Evolutionary conservation across 1,140 invertebrate genomes (phyloP), one percentile per base, ranked within the genome.

Genomic region (Chelonus insularis): DNA sequence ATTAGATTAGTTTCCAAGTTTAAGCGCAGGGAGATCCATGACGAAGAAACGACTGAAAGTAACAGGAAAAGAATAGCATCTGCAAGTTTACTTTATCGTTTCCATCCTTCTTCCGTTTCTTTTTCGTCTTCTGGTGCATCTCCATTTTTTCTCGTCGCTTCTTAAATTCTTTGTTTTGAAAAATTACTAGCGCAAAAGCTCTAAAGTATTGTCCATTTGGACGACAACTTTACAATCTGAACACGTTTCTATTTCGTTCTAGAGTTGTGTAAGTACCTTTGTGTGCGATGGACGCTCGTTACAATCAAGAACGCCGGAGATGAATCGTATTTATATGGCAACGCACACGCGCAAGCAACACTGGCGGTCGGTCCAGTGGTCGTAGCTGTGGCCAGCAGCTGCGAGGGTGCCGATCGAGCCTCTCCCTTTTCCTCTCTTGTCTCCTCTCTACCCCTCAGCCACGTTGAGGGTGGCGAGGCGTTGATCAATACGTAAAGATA

Each of bases 401-500:
- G 76, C 72, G 74, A 75, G 75, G 74, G 72, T 75, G 72, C 70
- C 68, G 71, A 79, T 73, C 71, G 70, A 72, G 16, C 36, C 45
- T 57, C 60, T 60, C 60, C 32, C 66, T 20, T 54, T 43, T 8
- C 60, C 45, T 9, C 52, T 20, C 48, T 11, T 18, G 21, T 39
- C 51, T 39, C 18, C 14, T 39, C 18, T 20, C 21, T 23, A 8
- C n/a, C 36, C 36, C 21, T 52, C 41, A 32, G 25, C 36, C 25
- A 7, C 25, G 65, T 70, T 66, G 74, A 79, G 78, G 76, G 77
- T 76, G 72, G 77, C 74, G 76, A 81, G 78, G 77, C 80, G 77
- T 82, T 81, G 79, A 82, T 82, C 79, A 81, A 82, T 82, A 82
- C 79, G 76, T 77, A 78, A 82, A 82, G 79, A 82, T 81, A 82